Base-by-base conservation (phyloP, 1,140 invertebrate genomes). In the Helicorthomorpha holstii region DNA sequence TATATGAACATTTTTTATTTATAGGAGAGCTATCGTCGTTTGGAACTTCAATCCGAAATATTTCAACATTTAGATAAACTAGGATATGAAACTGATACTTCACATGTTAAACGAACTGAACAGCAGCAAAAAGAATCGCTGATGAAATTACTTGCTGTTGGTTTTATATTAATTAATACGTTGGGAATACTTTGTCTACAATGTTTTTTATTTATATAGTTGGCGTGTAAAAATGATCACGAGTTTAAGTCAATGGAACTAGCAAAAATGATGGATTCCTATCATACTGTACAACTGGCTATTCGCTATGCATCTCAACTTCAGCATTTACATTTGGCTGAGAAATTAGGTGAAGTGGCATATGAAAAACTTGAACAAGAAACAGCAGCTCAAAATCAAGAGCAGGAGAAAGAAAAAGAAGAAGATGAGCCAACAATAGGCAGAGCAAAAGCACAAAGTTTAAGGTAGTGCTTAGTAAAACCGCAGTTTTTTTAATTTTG, bases 81-180 rank as follows among this genome's bases (percentile, higher is more conserved):
- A 41, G 61, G 57, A 16, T 66, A 56, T 56, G 64, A 68, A 25
- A 56, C 64, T 3, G 61, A 66, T 23, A 66, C 66, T 10, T 61
- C 58, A 48, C 66, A 68, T 52, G 77, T 82, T 4, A 72, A 78
- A 38, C 69, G 73, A 7, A 72, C 77, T 4, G 80, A 78, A 61
- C 66, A 72, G 21, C 73, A 76, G 3, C 29, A 34, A 34, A 78
- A 82, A 55, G 81, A 90, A 64, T 75, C 79, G n/a, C 75, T 90
- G 25, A 76, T 95, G 54, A 90, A 89, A 69, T 65, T 93, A 22
- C 93, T 96, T 73, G 87, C 86, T 21, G 84, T 89, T 69, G 76
- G 69, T 56, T 45, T 70, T 29, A 51, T 10, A n/a, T 48, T 48
- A 19, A 14, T 4, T 14, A 26, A 24, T 7, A 26, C 3, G 10